Percentiles rank a stretch among this genome's conserved stretches.
These are phyloP conservation scores for Coregonus clupeaformis DNA, from an alignment of 2,113 vertebrate species.

Conservation along the genomic window DNA sequence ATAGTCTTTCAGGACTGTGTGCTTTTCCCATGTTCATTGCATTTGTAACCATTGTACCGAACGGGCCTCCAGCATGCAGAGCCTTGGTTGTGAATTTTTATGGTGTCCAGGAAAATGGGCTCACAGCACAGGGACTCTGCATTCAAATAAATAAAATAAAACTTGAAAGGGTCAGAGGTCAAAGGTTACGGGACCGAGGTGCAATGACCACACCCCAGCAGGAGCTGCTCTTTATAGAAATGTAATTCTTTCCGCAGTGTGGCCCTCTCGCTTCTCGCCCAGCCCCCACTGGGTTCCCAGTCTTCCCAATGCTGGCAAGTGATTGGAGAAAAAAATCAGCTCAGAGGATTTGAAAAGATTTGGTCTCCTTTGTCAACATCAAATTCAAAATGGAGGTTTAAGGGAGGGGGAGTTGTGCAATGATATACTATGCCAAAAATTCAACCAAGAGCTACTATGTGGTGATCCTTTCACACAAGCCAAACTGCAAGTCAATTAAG, in stretches of 20 bases:
- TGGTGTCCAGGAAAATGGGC: constrained; percentile 24
- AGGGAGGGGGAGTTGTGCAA: neutral
- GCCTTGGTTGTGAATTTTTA: constrained; percentile 32
- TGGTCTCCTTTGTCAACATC: constrained; percentile 11
- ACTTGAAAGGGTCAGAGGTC: constrained; percentile 51
- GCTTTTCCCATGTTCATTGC: constrained; percentile 70
- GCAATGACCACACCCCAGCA: constrained; percentile 64
- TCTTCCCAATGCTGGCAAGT: constrained; percentile 6
- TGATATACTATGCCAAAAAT: neutral
- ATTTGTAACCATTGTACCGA: constrained; percentile 63
- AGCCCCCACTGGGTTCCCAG: constrained; percentile 34
- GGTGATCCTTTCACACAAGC: neutral
- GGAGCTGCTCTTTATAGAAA: constrained; percentile 66
- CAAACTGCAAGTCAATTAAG: neutral
- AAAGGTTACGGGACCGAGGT: constrained; percentile 67
- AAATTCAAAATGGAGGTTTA: neutral
- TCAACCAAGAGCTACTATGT: neutral
- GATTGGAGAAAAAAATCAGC: constrained; percentile 32
- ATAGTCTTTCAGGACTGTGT: constrained; percentile 32
- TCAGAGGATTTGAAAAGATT: constrained; percentile 16
- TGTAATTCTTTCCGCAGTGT: constrained; percentile 61
- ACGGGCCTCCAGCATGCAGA: constrained; percentile 31
- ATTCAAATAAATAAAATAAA: constrained; percentile 54
- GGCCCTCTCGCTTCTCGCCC: constrained; percentile 38
- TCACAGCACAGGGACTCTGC: constrained; percentile 43